A percentile compares a stretch with the other conserved stretches of the same genome.
Evolutionary conservation across 1,140 invertebrate species (phyloP).

Genomic region (Bombus haemorrhoidalis): DNA sequence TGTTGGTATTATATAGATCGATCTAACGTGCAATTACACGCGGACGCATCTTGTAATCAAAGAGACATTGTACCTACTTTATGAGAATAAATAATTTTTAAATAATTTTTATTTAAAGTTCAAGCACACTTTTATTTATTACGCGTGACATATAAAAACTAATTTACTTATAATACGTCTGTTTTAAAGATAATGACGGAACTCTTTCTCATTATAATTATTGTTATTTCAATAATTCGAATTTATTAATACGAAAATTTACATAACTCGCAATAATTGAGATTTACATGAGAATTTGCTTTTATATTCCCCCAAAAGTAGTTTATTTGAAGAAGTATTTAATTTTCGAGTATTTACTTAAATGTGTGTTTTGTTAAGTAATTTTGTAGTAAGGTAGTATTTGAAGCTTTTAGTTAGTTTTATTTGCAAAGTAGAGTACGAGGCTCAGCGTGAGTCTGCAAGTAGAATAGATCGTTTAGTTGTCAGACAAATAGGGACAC

Average conservation of each 20-base stretch:
- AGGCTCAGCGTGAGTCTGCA: background rate
- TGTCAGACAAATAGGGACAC: background rate
- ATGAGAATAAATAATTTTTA: background rate
- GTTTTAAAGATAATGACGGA: too few species aligned
- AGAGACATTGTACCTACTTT: background rate
- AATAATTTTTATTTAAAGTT: too few species aligned
- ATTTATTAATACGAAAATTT: too few species aligned
- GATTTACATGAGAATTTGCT: background rate
- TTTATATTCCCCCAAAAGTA: background rate
- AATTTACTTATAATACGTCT: too few species aligned
- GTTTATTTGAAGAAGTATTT: background rate
- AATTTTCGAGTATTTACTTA: background rate
- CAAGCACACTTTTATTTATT: too few species aligned
- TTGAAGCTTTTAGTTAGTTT: background rate
- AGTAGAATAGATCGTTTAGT: conserved; percentile 18
- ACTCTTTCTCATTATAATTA: too few species aligned
- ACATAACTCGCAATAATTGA: too few species aligned
- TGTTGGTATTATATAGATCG: background rate
- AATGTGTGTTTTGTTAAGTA: too few species aligned
- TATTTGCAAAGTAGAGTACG: background rate
- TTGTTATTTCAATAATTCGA: too few species aligned
- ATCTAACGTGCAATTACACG: background rate
- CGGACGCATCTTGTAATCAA: too few species aligned
- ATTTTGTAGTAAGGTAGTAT: background rate
- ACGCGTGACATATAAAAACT: too few species aligned